These are phyloP conservation scores for Dipodomys spectabilis DNA, from an alignment of 2,113 vertebrate species.

Conservation along the genomic window DNA sequence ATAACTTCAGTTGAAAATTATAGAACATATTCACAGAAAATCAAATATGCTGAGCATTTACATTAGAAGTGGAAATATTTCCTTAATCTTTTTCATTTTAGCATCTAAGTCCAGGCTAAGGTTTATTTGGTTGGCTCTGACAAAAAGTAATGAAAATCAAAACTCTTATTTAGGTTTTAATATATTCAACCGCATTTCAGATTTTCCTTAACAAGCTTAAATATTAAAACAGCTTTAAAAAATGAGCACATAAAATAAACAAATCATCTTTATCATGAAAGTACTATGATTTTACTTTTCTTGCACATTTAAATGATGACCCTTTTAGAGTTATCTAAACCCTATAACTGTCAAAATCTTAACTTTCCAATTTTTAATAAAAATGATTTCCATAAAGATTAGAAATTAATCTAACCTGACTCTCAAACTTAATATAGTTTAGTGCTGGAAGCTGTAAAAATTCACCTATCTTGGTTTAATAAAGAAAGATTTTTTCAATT, in stretches of 20 bases:
- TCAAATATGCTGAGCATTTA: constrained; percentile 74
- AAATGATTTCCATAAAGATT: constrained; percentile 87
- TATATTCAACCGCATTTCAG: constrained; percentile 78
- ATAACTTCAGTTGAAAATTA: constrained; percentile 23
- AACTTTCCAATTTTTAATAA: constrained; percentile 87
- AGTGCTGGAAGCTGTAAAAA: constrained; percentile 91
- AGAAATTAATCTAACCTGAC: constrained; percentile 86
- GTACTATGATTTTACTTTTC: constrained; percentile 82
- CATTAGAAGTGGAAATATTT: constrained; percentile 83
- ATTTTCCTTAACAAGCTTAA: constrained; percentile 81
- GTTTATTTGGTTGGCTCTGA: constrained; percentile 80
- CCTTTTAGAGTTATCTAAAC: constrained; percentile 74
- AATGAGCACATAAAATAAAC: constrained; percentile 77
- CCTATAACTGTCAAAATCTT: constrained; percentile 76
- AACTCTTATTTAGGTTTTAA: constrained; percentile 84
- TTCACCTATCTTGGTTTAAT: constrained; percentile 90
- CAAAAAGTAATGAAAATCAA: constrained; percentile 86
- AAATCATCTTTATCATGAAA: constrained; percentile 78
- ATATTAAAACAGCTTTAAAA: constrained; percentile 79
- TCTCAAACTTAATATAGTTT: constrained; percentile 90
- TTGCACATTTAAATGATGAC: constrained; percentile 82
- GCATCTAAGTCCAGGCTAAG: constrained; percentile 81
- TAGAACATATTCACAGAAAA: constrained; percentile 50
- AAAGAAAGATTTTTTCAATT: constrained; percentile 91
- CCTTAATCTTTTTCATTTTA: constrained; percentile 83